Base-by-base conservation (phyloP, 2,113 vertebrate species). In the Accipiter cooperii region DNA sequence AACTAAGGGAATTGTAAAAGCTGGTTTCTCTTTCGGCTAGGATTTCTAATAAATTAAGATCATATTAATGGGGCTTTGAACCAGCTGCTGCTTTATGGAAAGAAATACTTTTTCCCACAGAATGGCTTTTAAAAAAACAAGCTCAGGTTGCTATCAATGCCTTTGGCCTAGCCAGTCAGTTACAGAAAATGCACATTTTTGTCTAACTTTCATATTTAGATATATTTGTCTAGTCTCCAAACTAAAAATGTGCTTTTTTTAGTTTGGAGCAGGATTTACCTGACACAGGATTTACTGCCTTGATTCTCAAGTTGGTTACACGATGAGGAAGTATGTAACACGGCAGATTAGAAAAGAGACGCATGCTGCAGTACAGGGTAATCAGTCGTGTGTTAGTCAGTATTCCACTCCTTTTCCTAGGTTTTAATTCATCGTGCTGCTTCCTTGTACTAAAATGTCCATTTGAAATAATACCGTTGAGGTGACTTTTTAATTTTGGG, bases 1-100 rank as follows among this genome's bases (percentile, higher is more conserved):
- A 95, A 93, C 89, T 71, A 66, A 86, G 96, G 96, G 97, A 97
- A 96, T 97, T 97, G 93, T 86, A 95, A 96, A 92, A 95, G 93
- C 95, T 60, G 47, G 47, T 44, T 91, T 90, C 58, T 89, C 51
- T 94, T 94, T 94, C 28, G 0, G 75, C 71, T 94, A 88, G 75
- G 75, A 73, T 94, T 84, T 95, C 94, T 96, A 80, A 91, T 84
- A 96, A 96, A 88, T 89, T 74, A 91, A 83, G 91, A 52, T 93
- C 34, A 64, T 96, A 40, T 96, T 95, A 88, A 80, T 2, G 15
- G 71, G 47, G 54, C 15, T 40, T 94, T 82, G 76, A 95, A 61
- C 65, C 96, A 98, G 93, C 96, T 97, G 95, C 94, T 96, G 61
- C 84, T 93, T 88, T 74, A 80, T 60, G 58, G 68, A 42, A 71